Percentiles rank a stretch among this genome's conserved stretches.
Evolutionary conservation across 2,113 vertebrate genomes (phyloP).

Genomic region (Nettapus auritus): DNA sequence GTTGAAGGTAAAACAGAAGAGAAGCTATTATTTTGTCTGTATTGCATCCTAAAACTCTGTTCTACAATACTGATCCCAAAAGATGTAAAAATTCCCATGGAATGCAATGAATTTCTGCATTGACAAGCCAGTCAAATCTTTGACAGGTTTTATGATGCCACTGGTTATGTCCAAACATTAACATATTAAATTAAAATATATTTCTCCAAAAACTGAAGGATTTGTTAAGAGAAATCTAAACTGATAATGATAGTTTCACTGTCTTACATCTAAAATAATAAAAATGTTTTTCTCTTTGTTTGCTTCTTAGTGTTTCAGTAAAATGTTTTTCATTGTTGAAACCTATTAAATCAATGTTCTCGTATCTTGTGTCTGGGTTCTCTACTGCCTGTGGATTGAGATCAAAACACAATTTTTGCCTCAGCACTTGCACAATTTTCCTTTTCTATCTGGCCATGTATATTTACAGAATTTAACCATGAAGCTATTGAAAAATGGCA

Average conservation of each 20-base stretch:
- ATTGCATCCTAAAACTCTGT: background rate
- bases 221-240: background rate
- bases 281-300: background rate
- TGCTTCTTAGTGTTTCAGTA: background rate
- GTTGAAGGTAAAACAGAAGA: background rate
- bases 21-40: background rate
- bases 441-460: background rate
- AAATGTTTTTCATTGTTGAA: background rate
- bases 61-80: background rate
- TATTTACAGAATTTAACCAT: background rate
- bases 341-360: background rate
- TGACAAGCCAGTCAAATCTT: background rate
- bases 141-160: background rate
- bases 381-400: background rate
- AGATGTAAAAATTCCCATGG: background rate
- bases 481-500: background rate
- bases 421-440: background rate
- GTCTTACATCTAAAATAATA: background rate
- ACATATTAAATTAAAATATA: background rate
- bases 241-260: background rate
- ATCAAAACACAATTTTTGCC: background rate
- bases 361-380: background rate
- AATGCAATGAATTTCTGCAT: background rate
- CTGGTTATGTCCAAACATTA: background rate
- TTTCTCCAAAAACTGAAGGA: background rate